Percentiles rank a stretch among this genome's conserved stretches.
Evolutionary conservation across 2,797 vertebrate genomes (phyloP).

Genomic region (Pantherophis vulpinus): DNA sequence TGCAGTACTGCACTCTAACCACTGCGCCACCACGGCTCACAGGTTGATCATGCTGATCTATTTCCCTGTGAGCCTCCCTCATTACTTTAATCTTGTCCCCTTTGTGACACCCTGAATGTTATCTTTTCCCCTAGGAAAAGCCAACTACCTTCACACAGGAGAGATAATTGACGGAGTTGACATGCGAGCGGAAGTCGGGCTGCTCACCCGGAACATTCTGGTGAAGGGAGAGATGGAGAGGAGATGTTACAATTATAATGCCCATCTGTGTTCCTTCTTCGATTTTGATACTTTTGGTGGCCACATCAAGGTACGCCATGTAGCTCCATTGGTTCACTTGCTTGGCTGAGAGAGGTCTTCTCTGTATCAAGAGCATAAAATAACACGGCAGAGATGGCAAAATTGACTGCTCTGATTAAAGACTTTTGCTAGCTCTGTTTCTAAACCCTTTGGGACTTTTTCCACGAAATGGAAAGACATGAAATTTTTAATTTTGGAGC

Average conservation of each 20-base stretch:
- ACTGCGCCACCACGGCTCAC: too few relatives aligned
- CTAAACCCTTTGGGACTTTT: not conserved
- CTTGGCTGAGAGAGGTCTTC: not conserved
- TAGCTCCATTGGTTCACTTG: not conserved
- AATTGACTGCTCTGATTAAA: not conserved
- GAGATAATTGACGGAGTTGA: conserved; percentile 88
- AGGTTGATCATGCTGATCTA: not conserved
- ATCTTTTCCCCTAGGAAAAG: conserved; percentile 77
- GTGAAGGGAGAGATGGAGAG: conserved; percentile 85
- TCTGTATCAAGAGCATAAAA: not conserved
- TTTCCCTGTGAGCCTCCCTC: not conserved
- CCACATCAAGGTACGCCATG: conserved; percentile 86
- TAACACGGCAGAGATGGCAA: not conserved
- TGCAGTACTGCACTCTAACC: too few relatives aligned
- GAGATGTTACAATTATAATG: conserved; percentile 80
- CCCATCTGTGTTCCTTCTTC: conserved; percentile 88
- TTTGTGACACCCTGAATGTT: not conserved
- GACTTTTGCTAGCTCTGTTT: not conserved
- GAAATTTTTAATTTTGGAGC: not conserved
- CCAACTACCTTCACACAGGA: conserved; percentile 84
- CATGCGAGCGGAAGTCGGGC: conserved; percentile 92
- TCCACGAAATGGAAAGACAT: not conserved
- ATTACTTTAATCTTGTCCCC: not conserved
- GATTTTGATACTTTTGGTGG: conserved; percentile 94
- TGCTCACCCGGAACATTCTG: conserved; percentile 85